Evolutionary conservation across 2,113 vertebrate genomes (phyloP).

Genomic region (Australoheros scitulus): DNA sequence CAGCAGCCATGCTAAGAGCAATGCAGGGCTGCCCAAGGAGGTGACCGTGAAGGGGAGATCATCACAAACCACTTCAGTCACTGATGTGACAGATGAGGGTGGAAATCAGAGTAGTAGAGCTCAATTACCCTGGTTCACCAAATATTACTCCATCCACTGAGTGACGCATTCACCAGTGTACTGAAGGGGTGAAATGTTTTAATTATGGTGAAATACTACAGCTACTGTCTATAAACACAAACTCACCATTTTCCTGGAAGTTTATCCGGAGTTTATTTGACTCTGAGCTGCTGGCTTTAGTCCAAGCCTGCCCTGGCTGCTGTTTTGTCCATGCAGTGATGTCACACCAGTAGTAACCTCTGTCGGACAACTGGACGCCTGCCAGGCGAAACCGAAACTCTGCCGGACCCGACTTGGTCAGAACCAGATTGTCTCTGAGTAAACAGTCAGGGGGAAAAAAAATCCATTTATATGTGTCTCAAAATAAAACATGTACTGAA

Average conservation of each 20-base stretch:
- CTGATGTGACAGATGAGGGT: background rate
- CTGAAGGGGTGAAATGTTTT: background rate
- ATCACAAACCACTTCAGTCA: background rate
- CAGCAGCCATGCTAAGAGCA: background rate
- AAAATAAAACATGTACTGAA: background rate
- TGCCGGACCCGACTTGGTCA: constrained; percentile 87
- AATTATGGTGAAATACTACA: rapidly evolving
- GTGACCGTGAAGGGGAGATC: rapidly evolving
- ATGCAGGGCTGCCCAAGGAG: background rate
- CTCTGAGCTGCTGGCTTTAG: constrained; percentile 78
- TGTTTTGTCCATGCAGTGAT: constrained; percentile 90
- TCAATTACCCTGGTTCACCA: background rate
- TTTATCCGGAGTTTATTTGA: constrained; percentile 90
- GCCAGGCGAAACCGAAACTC: constrained; percentile 92
- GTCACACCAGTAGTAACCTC: constrained; percentile 90
- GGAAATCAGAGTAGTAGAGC: background rate
- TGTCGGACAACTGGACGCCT: constrained; percentile 88
- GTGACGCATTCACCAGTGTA: background rate
- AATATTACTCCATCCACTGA: too few relatives aligned
- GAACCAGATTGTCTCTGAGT: constrained; percentile 83
- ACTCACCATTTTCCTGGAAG: constrained; percentile 89
- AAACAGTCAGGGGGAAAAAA: background rate
- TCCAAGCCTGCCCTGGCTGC: constrained; percentile 82
- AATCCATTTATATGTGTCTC: rapidly evolving
- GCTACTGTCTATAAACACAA: background rate